Evolutionary conservation across 2,113 vertebrate genomes (phyloP), one percentile per base, ranked within the genome.

Genomic region (Chaetura pelagica): DNA sequence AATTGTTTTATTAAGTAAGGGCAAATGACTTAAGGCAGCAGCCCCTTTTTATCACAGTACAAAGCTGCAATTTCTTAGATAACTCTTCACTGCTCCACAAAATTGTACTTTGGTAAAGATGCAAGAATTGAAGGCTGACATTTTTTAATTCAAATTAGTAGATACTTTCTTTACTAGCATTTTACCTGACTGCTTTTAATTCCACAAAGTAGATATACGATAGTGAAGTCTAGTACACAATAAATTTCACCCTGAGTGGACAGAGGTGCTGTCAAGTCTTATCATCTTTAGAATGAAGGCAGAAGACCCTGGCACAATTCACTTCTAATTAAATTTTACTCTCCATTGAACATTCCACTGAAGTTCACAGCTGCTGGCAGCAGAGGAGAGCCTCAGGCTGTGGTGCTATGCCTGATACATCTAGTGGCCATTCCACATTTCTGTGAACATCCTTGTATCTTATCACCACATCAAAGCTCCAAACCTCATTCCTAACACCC

Each of bases 251-350:
- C 57, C 38, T 64, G 89, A 97, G 66, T 94, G 62, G 84, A 96
- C 78, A 92, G 84, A 97, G 81, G 67, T 90, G 49, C 59, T 95
- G 72, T 97, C 93, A 97, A 89, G 71, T 19, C 74, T 89, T 88
- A 85, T 92, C 73, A 92, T 69, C 73, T 88, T 86, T 74, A 82
- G 88, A 94, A 80, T 48, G 80, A 95, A 96, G 79, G 83, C 29
- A 87, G 90, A 82, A 93, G 61, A 67, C 64, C 76, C 86, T 95
- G 94, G 91, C 87, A 96, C 92, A 93, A 96, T 96, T 96, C 93
- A 91, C 42, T 94, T 91, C 87, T 97, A 97, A 97, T 95, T 97
- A 97, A 97, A 96, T 96, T 96, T 96, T 87, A 84, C 74, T 96
- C 80, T 97, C 84, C 74, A 46, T n/a, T 94, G 95, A 97, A 66